These are phyloP conservation scores for Geodia barretti DNA, from an alignment of 37 sponge, comb jelly and placozoan species.

Conservation along the genomic window DNA sequence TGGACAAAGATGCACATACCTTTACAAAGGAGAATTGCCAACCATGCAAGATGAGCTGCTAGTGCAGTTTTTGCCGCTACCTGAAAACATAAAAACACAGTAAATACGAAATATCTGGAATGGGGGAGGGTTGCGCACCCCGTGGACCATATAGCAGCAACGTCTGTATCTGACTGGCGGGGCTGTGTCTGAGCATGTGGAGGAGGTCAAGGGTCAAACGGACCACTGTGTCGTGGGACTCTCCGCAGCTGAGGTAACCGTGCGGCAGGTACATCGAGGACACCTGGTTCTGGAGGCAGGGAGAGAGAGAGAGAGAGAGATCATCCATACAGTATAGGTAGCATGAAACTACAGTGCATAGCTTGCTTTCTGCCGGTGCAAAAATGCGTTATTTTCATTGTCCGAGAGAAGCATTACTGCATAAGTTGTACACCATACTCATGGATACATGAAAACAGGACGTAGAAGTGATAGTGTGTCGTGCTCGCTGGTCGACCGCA, in stretches of 20 bases:
- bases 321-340: too few relatives aligned
- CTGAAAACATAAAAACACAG: background rate
- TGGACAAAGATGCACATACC: too few relatives aligned
- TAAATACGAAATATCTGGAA: background rate
- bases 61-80: conserved; percentile 65
- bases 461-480: background rate
- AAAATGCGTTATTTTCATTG: too few relatives aligned
- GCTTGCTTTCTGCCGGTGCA: too few relatives aligned
- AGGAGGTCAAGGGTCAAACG: conserved; percentile 33
- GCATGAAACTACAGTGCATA: too few relatives aligned
- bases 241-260: conserved; percentile 50
- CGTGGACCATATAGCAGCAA: conserved; percentile 58
- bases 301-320: conserved; percentile 8
- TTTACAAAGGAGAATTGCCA: conserved; percentile 60
- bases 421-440: too few relatives aligned
- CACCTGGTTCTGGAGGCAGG: conserved; percentile 21
- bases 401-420: too few relatives aligned
- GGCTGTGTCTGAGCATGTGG: conserved; percentile 31
- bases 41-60: conserved; percentile 58
- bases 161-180: conserved; percentile 26
- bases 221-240: conserved; percentile 31
- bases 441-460: too few relatives aligned
- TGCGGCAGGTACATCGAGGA: conserved; percentile 41
- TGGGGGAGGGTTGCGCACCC: conserved; percentile 11
- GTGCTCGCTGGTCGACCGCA: background rate